phyloP scores from a whole-genome alignment of 2,797 vertebrate species.

The Sciaenops ocellatus region DNA sequence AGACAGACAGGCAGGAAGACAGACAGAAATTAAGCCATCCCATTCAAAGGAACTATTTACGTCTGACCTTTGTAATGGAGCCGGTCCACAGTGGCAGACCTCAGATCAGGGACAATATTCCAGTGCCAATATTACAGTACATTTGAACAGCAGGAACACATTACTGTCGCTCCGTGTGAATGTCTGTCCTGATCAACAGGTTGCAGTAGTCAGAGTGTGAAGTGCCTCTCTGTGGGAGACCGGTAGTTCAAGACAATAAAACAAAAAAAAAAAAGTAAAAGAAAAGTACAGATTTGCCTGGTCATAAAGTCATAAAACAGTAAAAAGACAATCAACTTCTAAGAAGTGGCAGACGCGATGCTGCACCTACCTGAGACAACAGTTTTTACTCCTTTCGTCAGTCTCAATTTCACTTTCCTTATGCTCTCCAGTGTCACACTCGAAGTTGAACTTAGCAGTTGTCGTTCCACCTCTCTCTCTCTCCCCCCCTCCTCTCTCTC shows the following conservation, averaged over 20 bases:
- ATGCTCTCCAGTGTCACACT: constrained; percentile 48
- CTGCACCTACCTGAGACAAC: constrained; percentile 77
- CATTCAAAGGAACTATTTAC: constrained; percentile 82
- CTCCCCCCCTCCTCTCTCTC: not conserved
- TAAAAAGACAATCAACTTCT: constrained; percentile 43
- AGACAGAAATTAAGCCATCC: constrained; percentile 65
- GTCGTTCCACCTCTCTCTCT: constrained; percentile 22
- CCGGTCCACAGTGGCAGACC: constrained; percentile 67
- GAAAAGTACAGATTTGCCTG: constrained; percentile 36
- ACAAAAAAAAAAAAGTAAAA: constrained; percentile 34
- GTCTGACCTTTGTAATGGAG: constrained; percentile 84
- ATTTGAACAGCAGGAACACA: constrained; percentile 57
- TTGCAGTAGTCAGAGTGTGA: constrained; percentile 58
- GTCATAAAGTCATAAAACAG: constrained; percentile 66
- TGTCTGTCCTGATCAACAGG: constrained; percentile 75
- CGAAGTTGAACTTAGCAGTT: constrained; percentile 72
- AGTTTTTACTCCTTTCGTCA: constrained; percentile 54
- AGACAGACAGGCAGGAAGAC: constrained; percentile 41
- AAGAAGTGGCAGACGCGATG: constrained; percentile 36
- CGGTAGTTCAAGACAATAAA: constrained; percentile 23
- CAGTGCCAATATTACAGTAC: constrained; percentile 55
- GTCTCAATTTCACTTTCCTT: constrained; percentile 57
- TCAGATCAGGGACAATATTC: constrained; percentile 60
- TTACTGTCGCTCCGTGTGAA: constrained; percentile 42
- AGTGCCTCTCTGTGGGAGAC: constrained; percentile 53